A percentile compares a stretch with the other conserved stretches of the same genome.
Conservation (phyloP, 2,113 vertebrate species). For the Sebastes fasciatus region DNA sequence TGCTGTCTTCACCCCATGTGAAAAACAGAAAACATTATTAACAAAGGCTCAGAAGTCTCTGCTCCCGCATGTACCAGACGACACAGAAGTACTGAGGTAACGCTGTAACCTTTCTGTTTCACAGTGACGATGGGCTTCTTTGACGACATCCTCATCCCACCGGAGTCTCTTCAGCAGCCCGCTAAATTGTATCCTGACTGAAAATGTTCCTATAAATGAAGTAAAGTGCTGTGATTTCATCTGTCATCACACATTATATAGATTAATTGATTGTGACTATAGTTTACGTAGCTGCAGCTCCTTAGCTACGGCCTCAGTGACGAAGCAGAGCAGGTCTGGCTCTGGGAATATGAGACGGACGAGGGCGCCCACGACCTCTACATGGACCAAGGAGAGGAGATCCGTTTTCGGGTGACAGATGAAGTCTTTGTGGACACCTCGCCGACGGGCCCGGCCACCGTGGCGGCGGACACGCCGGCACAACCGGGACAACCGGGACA, state of each 20-base stretch:
- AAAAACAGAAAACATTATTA: no score
- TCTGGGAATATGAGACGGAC: slow-evolving; percentile 98
- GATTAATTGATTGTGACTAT: neutral
- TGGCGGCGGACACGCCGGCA: slow-evolving; percentile 69
- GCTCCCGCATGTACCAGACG: neutral
- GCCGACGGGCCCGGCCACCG: slow-evolving; percentile 89
- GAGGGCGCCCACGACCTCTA: slow-evolving; percentile 98
- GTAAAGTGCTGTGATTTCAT: neutral
- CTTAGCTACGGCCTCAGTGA: slow-evolving; percentile 89
- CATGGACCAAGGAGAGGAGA: slow-evolving; percentile 97
- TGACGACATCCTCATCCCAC: slow-evolving; percentile 95
- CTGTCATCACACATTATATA: neutral
- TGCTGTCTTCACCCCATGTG: neutral
- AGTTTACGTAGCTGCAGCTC: slow-evolving; percentile 33
- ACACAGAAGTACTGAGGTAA: neutral
- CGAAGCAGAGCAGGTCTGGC: slow-evolving; percentile 97
- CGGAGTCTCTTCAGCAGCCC: slow-evolving; percentile 95
- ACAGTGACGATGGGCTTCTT: slow-evolving; percentile 95
- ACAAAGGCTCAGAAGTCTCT: neutral
- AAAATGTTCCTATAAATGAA: neutral
- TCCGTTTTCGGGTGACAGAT: slow-evolving; percentile 94
- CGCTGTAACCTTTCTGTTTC: slow-evolving; percentile 35
- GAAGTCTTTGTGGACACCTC: slow-evolving; percentile 96
- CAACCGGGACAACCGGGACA: slow-evolving; percentile 69
- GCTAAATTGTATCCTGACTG: slow-evolving; percentile 94